A percentile compares a stretch with the other conserved stretches of the same genome.
These are phyloP conservation scores for Brachyistius frenatus DNA, from an alignment of 2,113 vertebrate genomes.

Conservation along the genomic window DNA sequence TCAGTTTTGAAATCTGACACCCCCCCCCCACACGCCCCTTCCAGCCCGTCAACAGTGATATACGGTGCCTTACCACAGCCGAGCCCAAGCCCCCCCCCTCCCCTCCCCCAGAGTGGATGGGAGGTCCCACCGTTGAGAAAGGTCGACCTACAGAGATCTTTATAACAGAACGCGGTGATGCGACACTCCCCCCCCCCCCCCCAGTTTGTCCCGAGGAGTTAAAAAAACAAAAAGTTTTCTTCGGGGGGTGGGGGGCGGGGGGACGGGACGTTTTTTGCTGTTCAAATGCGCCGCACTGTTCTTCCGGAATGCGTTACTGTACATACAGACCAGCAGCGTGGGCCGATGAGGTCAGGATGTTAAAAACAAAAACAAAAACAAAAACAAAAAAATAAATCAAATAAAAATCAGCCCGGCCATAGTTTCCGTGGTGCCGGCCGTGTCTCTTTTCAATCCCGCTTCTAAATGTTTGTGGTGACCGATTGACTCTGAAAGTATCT, in stretches of 20 bases:
- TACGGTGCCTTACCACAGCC: conserved; percentile 76
- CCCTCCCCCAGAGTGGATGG: conserved; percentile 1
- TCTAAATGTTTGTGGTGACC: conserved; percentile 51
- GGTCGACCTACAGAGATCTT: no score
- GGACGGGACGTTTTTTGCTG: conserved; percentile 10
- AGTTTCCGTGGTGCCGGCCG: conserved; percentile 5
- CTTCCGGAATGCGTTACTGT: conserved; percentile 41
- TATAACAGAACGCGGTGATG: no score
- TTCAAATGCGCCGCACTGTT: conserved; percentile 15
- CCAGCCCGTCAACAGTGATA: conserved; percentile 23
- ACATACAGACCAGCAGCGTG: conserved; percentile 26
- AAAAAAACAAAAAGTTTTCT: no score
- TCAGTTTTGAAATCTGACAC: conserved; percentile 1
- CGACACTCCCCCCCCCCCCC: no score
- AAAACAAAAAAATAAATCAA: conserved; percentile 12
- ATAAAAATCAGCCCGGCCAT: conserved; percentile 10
- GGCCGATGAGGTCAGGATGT: conserved; percentile 36
- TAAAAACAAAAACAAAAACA: conserved; percentile 33
- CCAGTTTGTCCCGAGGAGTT: no score
- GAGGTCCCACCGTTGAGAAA: not conserved
- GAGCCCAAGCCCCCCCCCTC: conserved; percentile 41
- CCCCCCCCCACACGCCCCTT: not conserved
- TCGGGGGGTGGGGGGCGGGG: no score
- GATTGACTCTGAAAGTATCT: conserved; percentile 45
- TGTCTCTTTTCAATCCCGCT: conserved; percentile 42